phyloP scores from a whole-genome alignment of 30 jellyfish, hydroid and myxozoan species.

The Clytia hemisphaerica region DNA sequence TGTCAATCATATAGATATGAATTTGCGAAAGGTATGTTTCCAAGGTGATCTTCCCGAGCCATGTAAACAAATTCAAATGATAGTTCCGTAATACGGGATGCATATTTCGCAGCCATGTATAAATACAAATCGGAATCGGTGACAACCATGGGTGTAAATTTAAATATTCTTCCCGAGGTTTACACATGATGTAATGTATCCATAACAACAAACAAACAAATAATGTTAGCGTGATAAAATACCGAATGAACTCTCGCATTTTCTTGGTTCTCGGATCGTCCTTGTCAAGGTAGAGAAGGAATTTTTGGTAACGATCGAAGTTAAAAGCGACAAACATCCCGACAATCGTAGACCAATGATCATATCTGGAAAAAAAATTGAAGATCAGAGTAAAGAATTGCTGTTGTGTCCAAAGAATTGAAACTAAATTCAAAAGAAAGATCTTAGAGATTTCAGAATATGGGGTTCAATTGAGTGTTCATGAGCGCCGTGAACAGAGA shows the following conservation, averaged over 20 bases:
- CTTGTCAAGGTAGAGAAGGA: constrained; percentile 52
- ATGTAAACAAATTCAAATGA: constrained; percentile 50
- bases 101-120: constrained; percentile 65
- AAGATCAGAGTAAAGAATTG: background rate
- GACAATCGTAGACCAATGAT: constrained; percentile 89
- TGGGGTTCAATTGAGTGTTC: no score
- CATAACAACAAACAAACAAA: constrained; percentile 48
- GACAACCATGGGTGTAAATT: constrained; percentile 77
- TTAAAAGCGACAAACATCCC: constrained; percentile 89
- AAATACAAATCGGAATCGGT: constrained; percentile 66
- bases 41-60: constrained; percentile 87
- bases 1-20: constrained; percentile 90
- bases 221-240: constrained; percentile 28
- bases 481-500: background rate
- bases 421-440: background rate
- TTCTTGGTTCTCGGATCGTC: constrained; percentile 32
- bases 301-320: constrained; percentile 52
- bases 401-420: background rate
- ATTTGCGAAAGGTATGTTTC: constrained; percentile 89
- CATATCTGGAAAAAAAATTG: constrained; percentile 37
- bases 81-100: constrained; percentile 75
- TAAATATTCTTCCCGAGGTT: constrained; percentile 41
- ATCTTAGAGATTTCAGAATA: background rate
- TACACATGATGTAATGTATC: constrained; percentile 47
- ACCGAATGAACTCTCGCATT: constrained; percentile 55